A percentile compares a stretch with the other conserved stretches of the same genome.
These are phyloP conservation scores for Carassius carassius DNA, from an alignment of 2,113 vertebrate genomes.

Conservation along the genomic window DNA sequence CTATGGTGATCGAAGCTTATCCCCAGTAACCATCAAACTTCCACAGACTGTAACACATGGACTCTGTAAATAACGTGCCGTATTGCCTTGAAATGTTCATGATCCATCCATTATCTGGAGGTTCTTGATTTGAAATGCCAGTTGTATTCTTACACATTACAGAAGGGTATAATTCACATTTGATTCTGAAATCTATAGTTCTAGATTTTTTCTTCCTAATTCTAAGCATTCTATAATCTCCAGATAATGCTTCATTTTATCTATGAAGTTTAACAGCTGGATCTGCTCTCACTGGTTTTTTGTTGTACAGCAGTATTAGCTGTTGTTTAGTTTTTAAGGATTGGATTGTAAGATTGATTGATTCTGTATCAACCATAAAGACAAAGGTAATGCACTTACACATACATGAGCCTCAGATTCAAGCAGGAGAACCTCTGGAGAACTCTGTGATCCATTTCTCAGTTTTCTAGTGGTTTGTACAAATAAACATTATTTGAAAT, in stretches of 20 bases:
- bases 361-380: not conserved
- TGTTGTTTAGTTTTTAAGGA: slow-evolving; percentile 2
- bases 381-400: slow-evolving; percentile 3
- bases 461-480: slow-evolving; percentile 40
- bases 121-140: not conserved
- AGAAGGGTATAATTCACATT: not conserved
- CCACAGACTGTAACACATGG: slow-evolving; percentile 16
- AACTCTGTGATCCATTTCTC: not conserved
- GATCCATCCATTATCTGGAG: not conserved
- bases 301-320: not conserved
- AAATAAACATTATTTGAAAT: slow-evolving; percentile 48
- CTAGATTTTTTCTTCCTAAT: not conserved
- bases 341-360: not conserved
- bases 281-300: not conserved
- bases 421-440: not conserved
- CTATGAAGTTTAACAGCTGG: not conserved
- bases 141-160: not conserved
- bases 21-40: slow-evolving; percentile 76
- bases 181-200: not conserved
- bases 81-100: slow-evolving; percentile 35
- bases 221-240: not conserved
- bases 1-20: slow-evolving; percentile 92
- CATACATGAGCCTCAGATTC: not conserved
- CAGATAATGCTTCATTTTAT: not conserved
- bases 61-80: slow-evolving; percentile 65